Evolutionary conservation across 2,113 vertebrate species (phyloP).

Genomic region (Micronisus gabar): DNA sequence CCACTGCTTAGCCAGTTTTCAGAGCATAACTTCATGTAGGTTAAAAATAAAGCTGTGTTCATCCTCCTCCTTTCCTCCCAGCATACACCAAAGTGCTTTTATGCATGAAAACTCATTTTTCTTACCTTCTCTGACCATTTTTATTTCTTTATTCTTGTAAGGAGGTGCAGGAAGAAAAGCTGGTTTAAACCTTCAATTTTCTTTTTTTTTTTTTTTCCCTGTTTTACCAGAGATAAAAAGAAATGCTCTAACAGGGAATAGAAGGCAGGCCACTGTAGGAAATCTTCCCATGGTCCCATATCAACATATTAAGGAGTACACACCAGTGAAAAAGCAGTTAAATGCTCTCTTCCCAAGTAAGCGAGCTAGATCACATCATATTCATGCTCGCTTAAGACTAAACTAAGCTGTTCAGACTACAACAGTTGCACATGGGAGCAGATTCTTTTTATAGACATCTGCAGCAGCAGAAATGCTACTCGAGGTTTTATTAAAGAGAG

Average conservation of each 20-base stretch:
- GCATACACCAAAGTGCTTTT: background rate
- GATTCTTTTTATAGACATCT: background rate
- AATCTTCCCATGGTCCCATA: background rate
- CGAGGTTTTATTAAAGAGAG: background rate
- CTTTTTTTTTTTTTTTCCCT: background rate
- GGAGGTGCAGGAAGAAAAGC: background rate
- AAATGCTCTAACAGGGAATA: background rate
- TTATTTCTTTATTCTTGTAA: background rate
- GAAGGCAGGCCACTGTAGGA: background rate
- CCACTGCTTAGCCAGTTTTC: background rate
- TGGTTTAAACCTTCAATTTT: background rate
- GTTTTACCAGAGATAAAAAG: background rate
- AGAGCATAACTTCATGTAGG: background rate
- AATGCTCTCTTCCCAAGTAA: background rate
- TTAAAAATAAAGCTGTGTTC: background rate
- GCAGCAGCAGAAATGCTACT: background rate
- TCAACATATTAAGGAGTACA: background rate
- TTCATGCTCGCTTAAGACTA: background rate
- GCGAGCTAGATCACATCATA: background rate
- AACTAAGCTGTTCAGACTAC: background rate
- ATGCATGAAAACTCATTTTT: background rate
- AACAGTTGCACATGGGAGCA: background rate
- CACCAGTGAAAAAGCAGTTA: background rate
- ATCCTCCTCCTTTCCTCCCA: background rate
- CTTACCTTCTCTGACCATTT: background rate